Conservation (phyloP, 2,888 invertebrate species). For the Archips xylosteana region DNA sequence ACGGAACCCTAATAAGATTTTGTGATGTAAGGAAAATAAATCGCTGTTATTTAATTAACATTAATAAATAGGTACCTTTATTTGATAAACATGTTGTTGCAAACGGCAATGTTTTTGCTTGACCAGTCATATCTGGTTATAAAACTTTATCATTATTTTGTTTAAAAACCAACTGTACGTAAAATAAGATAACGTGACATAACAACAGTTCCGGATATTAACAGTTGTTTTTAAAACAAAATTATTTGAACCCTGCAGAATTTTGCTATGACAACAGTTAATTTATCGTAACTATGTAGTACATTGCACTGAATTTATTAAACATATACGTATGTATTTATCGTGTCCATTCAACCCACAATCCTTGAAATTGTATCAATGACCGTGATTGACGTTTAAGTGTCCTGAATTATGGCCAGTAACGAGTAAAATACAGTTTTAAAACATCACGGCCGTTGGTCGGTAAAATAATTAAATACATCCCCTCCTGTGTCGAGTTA, state of each 20-base stretch:
- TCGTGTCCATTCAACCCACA: not conserved
- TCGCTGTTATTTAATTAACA: not conserved
- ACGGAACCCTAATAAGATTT: too few relatives aligned
- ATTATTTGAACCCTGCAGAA: not conserved
- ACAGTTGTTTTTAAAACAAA: conserved; percentile 8
- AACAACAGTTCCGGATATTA: conserved; percentile 11
- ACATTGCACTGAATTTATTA: not conserved
- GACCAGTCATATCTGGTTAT: conserved; percentile 3
- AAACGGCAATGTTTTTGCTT: conserved; percentile 6
- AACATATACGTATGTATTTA: not conserved
- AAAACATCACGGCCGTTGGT: too few relatives aligned
- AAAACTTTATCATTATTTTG: conserved; percentile 1
- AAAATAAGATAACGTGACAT: not conserved
- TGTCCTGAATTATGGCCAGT: not conserved
- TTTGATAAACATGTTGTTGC: not conserved
- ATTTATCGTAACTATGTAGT: conserved; percentile 5
- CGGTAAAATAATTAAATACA: too few relatives aligned
- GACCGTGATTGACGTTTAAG: not conserved
- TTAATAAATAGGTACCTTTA: not conserved
- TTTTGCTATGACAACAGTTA: not conserved
- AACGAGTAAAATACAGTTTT: too few relatives aligned
- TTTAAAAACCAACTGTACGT: not conserved
- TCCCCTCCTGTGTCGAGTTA: too few relatives aligned
- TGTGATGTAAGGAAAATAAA: too few relatives aligned
- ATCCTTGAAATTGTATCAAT: not conserved